Evolutionary conservation across 2,888 invertebrate species (phyloP).

Genomic region (Caenorhabditis plicata): DNA sequence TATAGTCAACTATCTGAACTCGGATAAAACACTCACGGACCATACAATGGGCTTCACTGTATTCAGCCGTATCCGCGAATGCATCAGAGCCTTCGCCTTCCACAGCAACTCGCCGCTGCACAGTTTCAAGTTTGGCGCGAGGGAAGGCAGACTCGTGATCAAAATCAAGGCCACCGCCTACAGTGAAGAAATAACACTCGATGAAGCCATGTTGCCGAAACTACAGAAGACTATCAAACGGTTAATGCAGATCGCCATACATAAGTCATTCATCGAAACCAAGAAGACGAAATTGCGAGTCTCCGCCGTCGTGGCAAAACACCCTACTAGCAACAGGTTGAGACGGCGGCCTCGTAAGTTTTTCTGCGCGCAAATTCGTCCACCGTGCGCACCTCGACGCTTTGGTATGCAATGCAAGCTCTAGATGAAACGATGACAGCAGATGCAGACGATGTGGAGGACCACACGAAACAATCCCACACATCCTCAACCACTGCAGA

Average conservation of each 20-base stretch:
- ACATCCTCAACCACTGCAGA: constrained; percentile 3
- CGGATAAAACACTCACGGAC: not conserved
- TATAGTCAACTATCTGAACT: constrained; percentile 3
- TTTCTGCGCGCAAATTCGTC: constrained; percentile 1
- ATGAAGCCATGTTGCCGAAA: not conserved
- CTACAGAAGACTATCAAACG: not conserved
- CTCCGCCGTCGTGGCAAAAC: not conserved
- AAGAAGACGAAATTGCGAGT: constrained; percentile 1
- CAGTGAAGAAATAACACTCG: not conserved
- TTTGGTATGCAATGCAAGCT: constrained; percentile 1
- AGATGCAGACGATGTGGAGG: constrained; percentile 1
- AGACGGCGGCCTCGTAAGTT: not conserved
- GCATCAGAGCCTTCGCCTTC: not conserved
- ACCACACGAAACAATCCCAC: not conserved
- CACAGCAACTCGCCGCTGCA: not conserved
- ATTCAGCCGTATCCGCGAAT: constrained; percentile 5
- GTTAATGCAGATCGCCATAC: not conserved
- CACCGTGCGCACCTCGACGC: constrained; percentile 2
- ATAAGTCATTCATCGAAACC: not conserved
- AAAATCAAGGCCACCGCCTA: constrained; percentile 1
- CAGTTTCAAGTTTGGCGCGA: not conserved
- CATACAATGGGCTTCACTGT: constrained; percentile 1
- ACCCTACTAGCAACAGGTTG: not conserved
- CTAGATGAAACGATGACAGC: too few species aligned
- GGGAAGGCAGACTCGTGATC: not conserved